Evolutionary conservation across 2,113 vertebrate species (phyloP), one percentile per base, ranked within the genome.

Genomic region (Megaceryle torquata): DNA sequence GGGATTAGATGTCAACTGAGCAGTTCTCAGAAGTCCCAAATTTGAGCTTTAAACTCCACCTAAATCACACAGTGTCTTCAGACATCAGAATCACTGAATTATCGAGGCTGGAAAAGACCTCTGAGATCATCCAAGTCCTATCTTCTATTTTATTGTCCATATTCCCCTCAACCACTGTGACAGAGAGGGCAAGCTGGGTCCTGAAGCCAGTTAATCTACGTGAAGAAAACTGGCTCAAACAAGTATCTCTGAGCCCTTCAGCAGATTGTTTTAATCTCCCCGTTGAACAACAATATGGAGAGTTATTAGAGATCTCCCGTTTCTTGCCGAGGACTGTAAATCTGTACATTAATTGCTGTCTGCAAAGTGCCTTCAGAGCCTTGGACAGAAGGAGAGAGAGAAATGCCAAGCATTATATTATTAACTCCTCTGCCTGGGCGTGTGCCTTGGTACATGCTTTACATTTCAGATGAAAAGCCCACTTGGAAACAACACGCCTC

Each of bases 371-470:
- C 94, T 96, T 60, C 60, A 91, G 89, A 95, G 92, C 92, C 92
- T 92, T 91, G 95, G 95, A 79, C 93, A 94, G 91, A 88, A 96
- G 96, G 97, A 92, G 91, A 2, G 65, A 91, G 83, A 91, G 95
- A 94, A 92, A 91, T 92, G 93, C 94, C 93, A 94, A 93, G 88
- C 94, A 71, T 96, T 94, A 85, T 94, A 92, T 92, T 95, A 97
- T 96, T 95, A 95, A 92, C 91, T 95, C 65, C 88, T 89, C 91
- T 95, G 90, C 96, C 88, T 95, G 93, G 95, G 95, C 92, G 95
- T 93, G 95, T 83, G 96, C 94, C 80, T 86, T 6, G 26, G 93
- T 33, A 71, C 94, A 93, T 26, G 91, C 92, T 91, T 28, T 89
- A 68, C 93, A 43, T 67, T 84, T 82, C 87, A 91, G 85, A 35